A percentile compares a stretch with the other conserved stretches of the same genome.
These are phyloP conservation scores for Sebastes alutus DNA, from an alignment of 2,797 vertebrate species.

Conservation along the genomic window DNA sequence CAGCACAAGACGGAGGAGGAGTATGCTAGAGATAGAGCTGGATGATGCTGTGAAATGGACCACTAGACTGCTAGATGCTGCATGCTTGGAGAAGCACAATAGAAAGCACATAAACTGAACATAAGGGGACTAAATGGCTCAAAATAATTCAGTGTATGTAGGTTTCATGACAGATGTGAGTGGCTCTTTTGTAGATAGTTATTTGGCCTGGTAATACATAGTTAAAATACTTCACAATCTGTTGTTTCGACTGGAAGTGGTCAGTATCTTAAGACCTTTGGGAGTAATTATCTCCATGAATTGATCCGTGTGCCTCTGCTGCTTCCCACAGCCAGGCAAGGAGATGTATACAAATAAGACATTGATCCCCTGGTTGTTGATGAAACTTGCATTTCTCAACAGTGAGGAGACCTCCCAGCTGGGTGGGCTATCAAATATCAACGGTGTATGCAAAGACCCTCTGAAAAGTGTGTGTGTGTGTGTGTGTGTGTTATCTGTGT, in stretches of 20 bases:
- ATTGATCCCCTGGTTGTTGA: constrained; percentile 11
- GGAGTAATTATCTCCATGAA: neutral
- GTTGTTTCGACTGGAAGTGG: neutral
- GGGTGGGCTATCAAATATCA: constrained; percentile 21
- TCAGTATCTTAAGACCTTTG: neutral
- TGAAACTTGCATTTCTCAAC: constrained; percentile 33
- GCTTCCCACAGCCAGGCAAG: neutral
- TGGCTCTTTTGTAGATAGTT: neutral
- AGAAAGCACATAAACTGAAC: neutral
- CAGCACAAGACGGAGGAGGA: neutral
- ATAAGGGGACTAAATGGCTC: neutral
- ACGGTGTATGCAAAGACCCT: constrained; percentile 4
- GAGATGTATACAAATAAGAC: neutral
- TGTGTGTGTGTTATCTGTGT: constrained; percentile 13
- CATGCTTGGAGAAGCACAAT: neutral
- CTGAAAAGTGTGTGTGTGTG: neutral
- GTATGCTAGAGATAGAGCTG: neutral
- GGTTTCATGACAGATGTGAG: neutral
- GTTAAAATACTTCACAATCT: neutral
- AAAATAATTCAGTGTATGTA: neutral
- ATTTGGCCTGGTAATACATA: neutral
- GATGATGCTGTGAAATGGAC: neutral
- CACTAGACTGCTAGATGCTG: neutral
- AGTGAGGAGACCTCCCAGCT: neutral
- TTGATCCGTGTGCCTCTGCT: neutral